These are phyloP conservation scores for Timandra comae DNA, from an alignment of 2,888 invertebrate genomes.

Conservation along the genomic window DNA sequence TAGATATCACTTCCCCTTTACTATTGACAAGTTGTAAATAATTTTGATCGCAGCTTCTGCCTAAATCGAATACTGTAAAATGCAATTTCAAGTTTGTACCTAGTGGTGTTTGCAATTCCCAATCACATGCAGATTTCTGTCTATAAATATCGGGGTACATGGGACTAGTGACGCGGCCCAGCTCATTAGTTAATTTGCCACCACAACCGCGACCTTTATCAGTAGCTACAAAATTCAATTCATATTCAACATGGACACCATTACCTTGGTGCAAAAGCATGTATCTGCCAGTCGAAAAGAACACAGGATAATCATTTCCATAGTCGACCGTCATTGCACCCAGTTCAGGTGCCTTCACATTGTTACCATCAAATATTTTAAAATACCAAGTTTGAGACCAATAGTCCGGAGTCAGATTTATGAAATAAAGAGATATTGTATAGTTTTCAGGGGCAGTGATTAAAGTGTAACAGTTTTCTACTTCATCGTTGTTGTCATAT, in stretches of 20 bases:
- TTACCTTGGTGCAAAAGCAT: constrained; percentile 73
- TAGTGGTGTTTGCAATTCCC: constrained; percentile 56
- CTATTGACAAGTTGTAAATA: constrained; percentile 80
- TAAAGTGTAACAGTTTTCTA: constrained; percentile 76
- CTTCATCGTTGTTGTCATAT: constrained; percentile 15
- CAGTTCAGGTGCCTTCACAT: constrained; percentile 29
- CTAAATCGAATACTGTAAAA: constrained; percentile 78
- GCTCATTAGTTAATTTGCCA: constrained; percentile 40
- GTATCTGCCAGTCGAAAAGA: constrained; percentile 83
- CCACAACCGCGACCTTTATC: constrained; percentile 63
- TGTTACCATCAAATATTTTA: constrained; percentile 57
- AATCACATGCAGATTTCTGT: constrained; percentile 46
- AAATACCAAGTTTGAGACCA: constrained; percentile 46
- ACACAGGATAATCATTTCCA: constrained; percentile 24
- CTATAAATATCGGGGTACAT: constrained; percentile 55
- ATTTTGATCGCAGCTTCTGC: constrained; percentile 79
- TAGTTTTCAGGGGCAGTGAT: constrained; percentile 80
- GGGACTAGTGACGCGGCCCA: constrained; percentile 58
- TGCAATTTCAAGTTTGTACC: constrained; percentile 41
- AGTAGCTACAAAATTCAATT: constrained; percentile 50
- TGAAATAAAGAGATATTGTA: constrained; percentile 82
- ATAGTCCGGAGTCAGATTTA: constrained; percentile 29
- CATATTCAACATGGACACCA: constrained; percentile 32
- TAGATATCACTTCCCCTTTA: constrained; percentile 47
- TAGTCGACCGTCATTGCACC: constrained; percentile 29